phyloP scores from a whole-genome alignment of 1,140 invertebrate genomes.

The Elysia chlorotica region DNA sequence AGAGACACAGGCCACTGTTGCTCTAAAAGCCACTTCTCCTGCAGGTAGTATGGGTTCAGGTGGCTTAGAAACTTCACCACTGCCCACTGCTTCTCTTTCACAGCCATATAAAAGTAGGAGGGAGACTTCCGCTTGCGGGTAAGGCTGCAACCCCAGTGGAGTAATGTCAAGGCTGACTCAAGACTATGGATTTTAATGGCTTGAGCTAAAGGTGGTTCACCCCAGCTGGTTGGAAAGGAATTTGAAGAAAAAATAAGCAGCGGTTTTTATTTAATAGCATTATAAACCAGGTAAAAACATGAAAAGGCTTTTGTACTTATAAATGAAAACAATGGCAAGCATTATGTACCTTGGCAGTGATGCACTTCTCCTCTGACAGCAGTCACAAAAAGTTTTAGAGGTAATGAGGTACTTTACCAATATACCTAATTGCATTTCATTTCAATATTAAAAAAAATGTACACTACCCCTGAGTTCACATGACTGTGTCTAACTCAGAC shows the following conservation, averaged over 20 bases:
- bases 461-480: too few species aligned
- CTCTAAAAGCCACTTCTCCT: slow-evolving; percentile 44
- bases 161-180: slow-evolving; percentile 51
- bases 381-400: too few species aligned
- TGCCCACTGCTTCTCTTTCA: slow-evolving; percentile 41
- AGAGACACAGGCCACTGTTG: slow-evolving; percentile 46
- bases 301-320: too few species aligned
- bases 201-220: slow-evolving; percentile 54
- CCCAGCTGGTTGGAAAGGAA: slow-evolving; percentile 31
- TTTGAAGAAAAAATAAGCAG: too few species aligned
- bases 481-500: too few species aligned
- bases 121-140: slow-evolving; percentile 27
- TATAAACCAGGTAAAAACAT: not conserved
- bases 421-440: too few species aligned
- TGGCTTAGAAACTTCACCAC: slow-evolving; percentile 43
- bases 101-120: slow-evolving; percentile 48
- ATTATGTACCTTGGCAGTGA: too few species aligned
- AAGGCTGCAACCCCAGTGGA: slow-evolving; percentile 50
- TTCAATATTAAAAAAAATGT: too few species aligned
- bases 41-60: slow-evolving; percentile 42
- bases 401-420: too few species aligned
- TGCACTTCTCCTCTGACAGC: too few species aligned
- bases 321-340: too few species aligned
- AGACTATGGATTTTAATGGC: slow-evolving; percentile 52
- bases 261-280: too few species aligned